Percentiles rank a stretch among this genome's conserved stretches.
phyloP scores from a whole-genome alignment of 2,888 invertebrate species.

The Drosophila sordidapex region DNA sequence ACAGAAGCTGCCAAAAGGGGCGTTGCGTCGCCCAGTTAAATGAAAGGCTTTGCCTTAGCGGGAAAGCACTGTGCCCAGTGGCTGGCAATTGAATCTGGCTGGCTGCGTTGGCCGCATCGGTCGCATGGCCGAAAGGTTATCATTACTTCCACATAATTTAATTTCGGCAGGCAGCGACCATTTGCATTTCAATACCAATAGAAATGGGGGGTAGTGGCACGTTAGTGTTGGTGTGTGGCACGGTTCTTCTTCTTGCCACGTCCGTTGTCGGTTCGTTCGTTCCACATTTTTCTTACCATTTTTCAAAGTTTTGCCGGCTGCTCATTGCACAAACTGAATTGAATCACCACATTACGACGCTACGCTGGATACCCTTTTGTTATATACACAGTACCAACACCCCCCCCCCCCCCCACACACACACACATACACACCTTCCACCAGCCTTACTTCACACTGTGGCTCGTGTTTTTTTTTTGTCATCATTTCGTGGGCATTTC shows the following conservation, averaged over 20 bases:
- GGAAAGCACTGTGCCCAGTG: constrained; percentile 13
- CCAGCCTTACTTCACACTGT: background rate
- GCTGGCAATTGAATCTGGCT: constrained; percentile 58
- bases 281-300: constrained; percentile 59
- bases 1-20: constrained; percentile 73
- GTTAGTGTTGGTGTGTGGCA: background rate
- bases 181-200: constrained; percentile 78
- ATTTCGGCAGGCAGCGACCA: constrained; percentile 80
- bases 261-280: constrained; percentile 22
- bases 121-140: constrained; percentile 73
- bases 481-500: constrained; percentile 42
- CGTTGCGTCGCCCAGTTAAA: constrained; percentile 74
- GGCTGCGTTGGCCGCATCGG: constrained; percentile 52
- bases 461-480: background rate
- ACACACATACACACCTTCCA: background rate
- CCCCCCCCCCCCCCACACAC: background rate
- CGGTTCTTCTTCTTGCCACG: constrained; percentile 5
- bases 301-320: constrained; percentile 74
- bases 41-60: constrained; percentile 35
- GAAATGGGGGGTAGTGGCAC: background rate
- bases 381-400: constrained; percentile 11
- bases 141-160: constrained; percentile 82
- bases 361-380: constrained; percentile 51
- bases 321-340: constrained; percentile 79
- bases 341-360: constrained; percentile 67